Evolutionary conservation across 2,113 vertebrate species (phyloP).

Genomic region (Arenaria interpres): DNA sequence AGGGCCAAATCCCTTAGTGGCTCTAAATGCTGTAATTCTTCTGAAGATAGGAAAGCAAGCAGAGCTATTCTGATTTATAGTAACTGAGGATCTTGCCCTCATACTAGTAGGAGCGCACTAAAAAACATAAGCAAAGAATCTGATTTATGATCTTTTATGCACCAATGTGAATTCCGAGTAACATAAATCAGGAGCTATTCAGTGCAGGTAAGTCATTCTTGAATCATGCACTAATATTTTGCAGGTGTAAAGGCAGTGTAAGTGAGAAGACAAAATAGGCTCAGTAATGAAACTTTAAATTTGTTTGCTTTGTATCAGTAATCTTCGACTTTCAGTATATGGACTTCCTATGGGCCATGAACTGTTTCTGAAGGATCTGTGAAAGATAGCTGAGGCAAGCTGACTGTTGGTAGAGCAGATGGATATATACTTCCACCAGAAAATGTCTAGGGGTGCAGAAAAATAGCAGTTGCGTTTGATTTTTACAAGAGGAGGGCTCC

Average conservation of each 20-base stretch:
- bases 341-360: not conserved
- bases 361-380: not conserved
- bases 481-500: not conserved
- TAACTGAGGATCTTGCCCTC: not conserved
- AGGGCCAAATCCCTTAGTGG: not conserved
- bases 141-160: not conserved
- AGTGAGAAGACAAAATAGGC: not conserved
- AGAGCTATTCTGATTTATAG: conserved; percentile 35
- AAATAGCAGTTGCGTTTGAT: not conserved
- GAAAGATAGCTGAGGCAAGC: not conserved
- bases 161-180: not conserved
- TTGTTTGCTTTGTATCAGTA: not conserved
- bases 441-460: not conserved
- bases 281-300: not conserved
- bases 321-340: not conserved
- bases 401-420: not conserved
- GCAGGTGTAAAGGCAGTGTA: not conserved
- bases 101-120: not conserved
- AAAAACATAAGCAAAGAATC: conserved; percentile 18
- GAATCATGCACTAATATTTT: not conserved
- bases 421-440: not conserved
- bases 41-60: not conserved
- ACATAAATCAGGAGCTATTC: conserved; percentile 16
- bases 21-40: not conserved
- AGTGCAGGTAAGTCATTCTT: not conserved